Percentiles rank a stretch among this genome's conserved stretches.
phyloP scores from a whole-genome alignment of 2,113 vertebrate species.

The Panthera uncia region DNA sequence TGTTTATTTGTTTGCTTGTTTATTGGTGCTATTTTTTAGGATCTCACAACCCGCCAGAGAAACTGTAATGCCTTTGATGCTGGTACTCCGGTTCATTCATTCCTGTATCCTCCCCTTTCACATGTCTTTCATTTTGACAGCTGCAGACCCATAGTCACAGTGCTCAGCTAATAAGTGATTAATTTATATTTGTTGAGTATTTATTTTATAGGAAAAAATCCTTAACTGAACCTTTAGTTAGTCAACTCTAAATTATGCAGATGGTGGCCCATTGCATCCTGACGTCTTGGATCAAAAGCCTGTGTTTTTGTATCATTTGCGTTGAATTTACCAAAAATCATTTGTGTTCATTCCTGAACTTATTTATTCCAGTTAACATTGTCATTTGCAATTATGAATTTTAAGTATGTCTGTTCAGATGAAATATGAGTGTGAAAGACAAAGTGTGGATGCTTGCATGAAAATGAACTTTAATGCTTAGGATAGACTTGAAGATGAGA shows the following conservation, averaged over 20 bases:
- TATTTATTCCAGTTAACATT: not conserved
- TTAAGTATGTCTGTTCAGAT: not conserved
- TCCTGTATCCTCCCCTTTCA: not conserved
- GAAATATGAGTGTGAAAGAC: not conserved
- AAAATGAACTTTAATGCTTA: slow-evolving; percentile 28
- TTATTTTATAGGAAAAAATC: slow-evolving; percentile 9
- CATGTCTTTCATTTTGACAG: not conserved
- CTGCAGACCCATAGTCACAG: not conserved
- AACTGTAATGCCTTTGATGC: not conserved
- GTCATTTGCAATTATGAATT: not conserved
- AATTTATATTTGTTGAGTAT: not conserved
- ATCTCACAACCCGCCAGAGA: not conserved
- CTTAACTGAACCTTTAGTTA: not conserved
- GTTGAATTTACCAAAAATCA: not conserved
- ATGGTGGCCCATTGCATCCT: not conserved
- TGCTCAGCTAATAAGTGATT: not conserved
- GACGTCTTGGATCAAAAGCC: not conserved
- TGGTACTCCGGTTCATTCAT: not conserved
- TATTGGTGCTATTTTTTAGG: not conserved
- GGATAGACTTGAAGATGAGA: slow-evolving; percentile 3
- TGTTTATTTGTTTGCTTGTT: not conserved
- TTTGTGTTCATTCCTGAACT: not conserved
- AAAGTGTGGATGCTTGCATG: not conserved
- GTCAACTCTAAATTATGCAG: not conserved
- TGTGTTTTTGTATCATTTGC: not conserved